Conservation (phyloP, 2,113 vertebrate genomes). For the Turdus rufiventris region DNA sequence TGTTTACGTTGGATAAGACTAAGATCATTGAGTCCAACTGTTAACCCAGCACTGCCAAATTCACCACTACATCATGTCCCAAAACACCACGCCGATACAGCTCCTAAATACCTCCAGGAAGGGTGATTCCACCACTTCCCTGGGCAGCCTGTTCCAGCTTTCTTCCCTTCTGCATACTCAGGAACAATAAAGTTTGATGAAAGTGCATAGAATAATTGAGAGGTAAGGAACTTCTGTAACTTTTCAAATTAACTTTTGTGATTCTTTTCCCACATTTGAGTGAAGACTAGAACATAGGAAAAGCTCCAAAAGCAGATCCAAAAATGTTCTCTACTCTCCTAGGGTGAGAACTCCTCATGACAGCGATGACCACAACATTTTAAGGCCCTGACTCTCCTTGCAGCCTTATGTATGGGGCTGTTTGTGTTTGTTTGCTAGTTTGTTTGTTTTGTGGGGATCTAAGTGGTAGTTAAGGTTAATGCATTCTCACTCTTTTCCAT, state of each 20-base stretch:
- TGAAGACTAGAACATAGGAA: background rate
- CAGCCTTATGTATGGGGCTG: background rate
- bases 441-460: background rate
- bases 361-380: background rate
- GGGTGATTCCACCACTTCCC: background rate
- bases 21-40: background rate
- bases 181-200: background rate
- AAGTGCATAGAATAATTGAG: background rate
- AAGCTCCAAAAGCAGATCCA: background rate
- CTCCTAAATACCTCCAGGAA: background rate
- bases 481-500: background rate
- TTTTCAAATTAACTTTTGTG: background rate
- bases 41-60: background rate
- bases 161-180: background rate
- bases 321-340: background rate
- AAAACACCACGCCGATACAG: accelerated
- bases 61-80: background rate
- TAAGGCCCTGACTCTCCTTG: background rate
- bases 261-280: background rate
- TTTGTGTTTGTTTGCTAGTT: background rate
- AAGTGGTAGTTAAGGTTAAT: background rate
- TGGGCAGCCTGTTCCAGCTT: background rate
- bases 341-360: background rate
- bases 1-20: background rate
- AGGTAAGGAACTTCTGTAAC: background rate